These are phyloP conservation scores for Loriculus beryllinus DNA, from an alignment of 2,797 vertebrate species.

Conservation along the genomic window DNA sequence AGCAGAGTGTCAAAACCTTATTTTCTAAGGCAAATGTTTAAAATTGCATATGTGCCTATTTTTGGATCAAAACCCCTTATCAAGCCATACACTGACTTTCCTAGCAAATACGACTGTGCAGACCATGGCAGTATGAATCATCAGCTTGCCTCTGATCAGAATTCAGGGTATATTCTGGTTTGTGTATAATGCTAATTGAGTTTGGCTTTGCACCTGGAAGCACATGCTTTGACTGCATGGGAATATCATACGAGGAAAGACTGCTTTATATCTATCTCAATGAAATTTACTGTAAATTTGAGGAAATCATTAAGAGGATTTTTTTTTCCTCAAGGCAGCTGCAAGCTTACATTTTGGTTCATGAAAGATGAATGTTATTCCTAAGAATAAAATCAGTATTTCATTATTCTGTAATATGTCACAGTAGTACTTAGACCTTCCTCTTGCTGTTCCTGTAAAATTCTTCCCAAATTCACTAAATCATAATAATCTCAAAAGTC, in stretches of 20 bases:
- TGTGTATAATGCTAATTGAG: conserved; percentile 61
- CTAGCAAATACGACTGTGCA: conserved; percentile 40
- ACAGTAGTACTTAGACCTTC: background rate
- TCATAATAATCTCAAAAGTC: conserved; percentile 46
- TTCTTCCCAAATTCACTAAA: conserved; percentile 22
- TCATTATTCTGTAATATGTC: conserved; percentile 12
- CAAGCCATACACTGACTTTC: conserved; percentile 32
- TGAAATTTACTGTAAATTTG: conserved; percentile 28
- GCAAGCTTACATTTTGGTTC: background rate
- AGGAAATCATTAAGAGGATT: background rate
- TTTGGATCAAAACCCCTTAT: conserved; percentile 57
- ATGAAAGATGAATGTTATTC: background rate
- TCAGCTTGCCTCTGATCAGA: conserved; percentile 60
- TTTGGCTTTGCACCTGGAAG: conserved; percentile 65
- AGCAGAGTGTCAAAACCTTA: conserved; percentile 57
- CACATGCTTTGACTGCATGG: conserved; percentile 23
- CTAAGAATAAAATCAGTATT: background rate
- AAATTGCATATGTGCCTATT: conserved; percentile 25
- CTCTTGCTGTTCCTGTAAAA: conserved; percentile 20
- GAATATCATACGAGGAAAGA: conserved; percentile 16
- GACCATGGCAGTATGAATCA: conserved; percentile 66
- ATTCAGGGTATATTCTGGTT: conserved; percentile 53
- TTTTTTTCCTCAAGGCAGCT: background rate
- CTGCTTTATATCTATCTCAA: background rate
- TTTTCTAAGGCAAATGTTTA: conserved; percentile 64